Evolutionary conservation across 2,113 vertebrate genomes (phyloP), one percentile per base, ranked within the genome.

Genomic region (Grus americana): DNA sequence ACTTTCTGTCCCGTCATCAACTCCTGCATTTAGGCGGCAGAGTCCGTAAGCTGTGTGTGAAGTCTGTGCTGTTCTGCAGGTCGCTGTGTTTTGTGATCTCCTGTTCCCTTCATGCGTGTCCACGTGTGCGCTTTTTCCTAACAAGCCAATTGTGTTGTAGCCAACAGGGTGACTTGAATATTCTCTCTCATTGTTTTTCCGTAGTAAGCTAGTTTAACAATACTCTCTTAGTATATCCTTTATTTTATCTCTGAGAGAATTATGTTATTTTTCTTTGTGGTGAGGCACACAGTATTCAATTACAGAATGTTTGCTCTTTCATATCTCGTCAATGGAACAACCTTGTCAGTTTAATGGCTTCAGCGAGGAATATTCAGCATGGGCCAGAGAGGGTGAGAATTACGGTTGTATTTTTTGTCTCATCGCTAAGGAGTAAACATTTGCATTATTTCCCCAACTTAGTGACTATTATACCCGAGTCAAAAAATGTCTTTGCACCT

Each of bases 101-200:
- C 47, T 3, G 11, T 32, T 89, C 58, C 66, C 32, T 90, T 68
- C 57, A 3, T 54, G 5, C 1, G 3, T 62, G 36, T 79, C 55
- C 7, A 0, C 0, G 6, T 36, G n/a, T 40, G 58, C 21, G 5
- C 30, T 12, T 75, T 44, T 92, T 15, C 49, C n/a, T 87, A 73
- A 89, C 9, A 44, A 90, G 66, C 34, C 83, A 75, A 58, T 97
- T 91, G 61, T 46, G 23, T 3, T 42, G 47, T 52, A 93, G 83
- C 78, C 84, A 79, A 76, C 49, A 85, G 76, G 36, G 52, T 29
- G 65, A 65, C 70, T 79, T 79, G 65, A 75, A 68, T 75, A 52
- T 94, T 91, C 88, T 42, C 46, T 91, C 74, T 93, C n/a, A 3
- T 83, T 88, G 79, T 95, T 93, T 92, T 32, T 68, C 42, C 5